phyloP scores from a whole-genome alignment of 2,888 invertebrate genomes.

The Lysandra bellargus region DNA sequence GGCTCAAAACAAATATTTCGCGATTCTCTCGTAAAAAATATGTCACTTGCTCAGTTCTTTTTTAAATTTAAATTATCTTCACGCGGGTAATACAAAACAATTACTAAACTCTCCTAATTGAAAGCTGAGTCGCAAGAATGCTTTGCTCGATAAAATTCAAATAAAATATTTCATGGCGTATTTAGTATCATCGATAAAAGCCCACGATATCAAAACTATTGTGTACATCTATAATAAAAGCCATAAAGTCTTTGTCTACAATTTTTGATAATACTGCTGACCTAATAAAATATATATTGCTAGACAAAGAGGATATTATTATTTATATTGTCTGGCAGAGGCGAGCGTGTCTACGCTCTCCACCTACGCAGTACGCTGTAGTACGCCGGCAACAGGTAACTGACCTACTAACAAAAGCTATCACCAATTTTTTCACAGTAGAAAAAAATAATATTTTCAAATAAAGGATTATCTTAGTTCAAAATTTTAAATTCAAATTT shows the following conservation, averaged over 20 bases:
- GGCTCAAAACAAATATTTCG: slow-evolving; percentile 37
- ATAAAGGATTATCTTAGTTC: background rate
- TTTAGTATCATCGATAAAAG: background rate
- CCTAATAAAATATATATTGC: background rate
- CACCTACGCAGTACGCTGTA: slow-evolving; percentile 46
- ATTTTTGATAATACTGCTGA: background rate
- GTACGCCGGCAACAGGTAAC: slow-evolving; percentile 49
- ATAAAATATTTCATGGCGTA: background rate
- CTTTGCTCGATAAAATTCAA: background rate
- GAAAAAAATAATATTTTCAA: background rate
- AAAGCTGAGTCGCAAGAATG: background rate
- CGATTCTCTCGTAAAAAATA: background rate
- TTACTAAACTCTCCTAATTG: background rate
- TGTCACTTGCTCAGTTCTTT: background rate
- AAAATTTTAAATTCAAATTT: background rate
- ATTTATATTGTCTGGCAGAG: slow-evolving; percentile 28
- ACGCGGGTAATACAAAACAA: background rate
- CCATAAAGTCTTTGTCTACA: background rate
- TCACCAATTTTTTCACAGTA: slow-evolving; percentile 15
- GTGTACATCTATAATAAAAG: background rate
- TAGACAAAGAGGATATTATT: background rate
- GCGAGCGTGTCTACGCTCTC: slow-evolving; percentile 31
- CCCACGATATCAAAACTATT: background rate
- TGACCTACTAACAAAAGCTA: slow-evolving; percentile 45
- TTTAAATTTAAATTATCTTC: background rate